Evolutionary conservation across 1,140 invertebrate species (phyloP), one percentile per base, ranked within the genome.

Genomic region (Caenorhabditis brenneri): DNA sequence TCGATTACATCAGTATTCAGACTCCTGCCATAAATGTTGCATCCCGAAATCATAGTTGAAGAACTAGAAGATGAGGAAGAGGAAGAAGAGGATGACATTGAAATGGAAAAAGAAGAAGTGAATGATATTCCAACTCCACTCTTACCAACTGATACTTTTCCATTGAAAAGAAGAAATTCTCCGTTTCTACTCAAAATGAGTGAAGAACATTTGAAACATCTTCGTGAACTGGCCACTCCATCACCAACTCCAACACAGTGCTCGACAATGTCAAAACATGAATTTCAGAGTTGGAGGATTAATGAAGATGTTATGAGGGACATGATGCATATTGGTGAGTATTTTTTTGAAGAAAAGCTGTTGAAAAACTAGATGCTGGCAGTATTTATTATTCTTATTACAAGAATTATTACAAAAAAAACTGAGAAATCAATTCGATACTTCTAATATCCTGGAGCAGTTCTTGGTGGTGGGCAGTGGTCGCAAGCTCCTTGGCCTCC

Each of bases 261-360:
- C 42, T 36, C 19, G 2, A 60, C 46, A n/a, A 31, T 69, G 58
- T 53, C 81, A 1, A 74, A 60, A 10, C 55, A 60, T 31, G 55
- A 82, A 39, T 82, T 82, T n/a, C 60, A 58, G 27, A 58, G 74
- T 39, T 60, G 55, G 36, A 51, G 81, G 27, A 82, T 82, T 39
- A 60, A 49, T 82, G 81, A 82, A 16, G 42, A 53, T 29, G 58
- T 69, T 2, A 82, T 82, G 81, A 31, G 29, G 19, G 36, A 82
- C 16, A 82, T 82, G 81, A 82, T 82, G 39, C 39, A 51, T 27
- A 42, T 82, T 19, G 60, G 81, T 82, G 27, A 69, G 81, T 39
- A 2, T 58, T 81, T 33, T 31, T n/a, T 5, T 78, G 22, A 33
- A 2, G 7, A 78, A 36, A 78, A 78, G 12, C 2, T 42, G n/a